Evolutionary conservation across 2,113 vertebrate species (phyloP).

Genomic region (Axis porcinus): DNA sequence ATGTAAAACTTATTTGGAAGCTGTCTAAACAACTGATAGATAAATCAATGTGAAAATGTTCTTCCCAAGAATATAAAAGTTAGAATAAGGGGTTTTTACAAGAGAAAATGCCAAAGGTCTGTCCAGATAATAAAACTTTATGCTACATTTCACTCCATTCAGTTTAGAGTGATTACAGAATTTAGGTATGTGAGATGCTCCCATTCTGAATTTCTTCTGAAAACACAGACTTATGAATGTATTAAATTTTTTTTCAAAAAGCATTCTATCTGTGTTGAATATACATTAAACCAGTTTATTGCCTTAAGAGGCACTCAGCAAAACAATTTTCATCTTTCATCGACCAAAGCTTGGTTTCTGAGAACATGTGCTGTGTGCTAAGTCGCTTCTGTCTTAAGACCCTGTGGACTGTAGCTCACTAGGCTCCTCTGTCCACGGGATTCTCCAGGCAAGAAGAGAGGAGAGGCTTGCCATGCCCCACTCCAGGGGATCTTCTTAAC

Average conservation of each 20-base stretch:
- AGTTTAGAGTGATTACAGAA: background rate
- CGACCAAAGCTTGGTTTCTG: background rate
- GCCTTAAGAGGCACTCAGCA: background rate
- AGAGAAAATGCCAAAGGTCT: background rate
- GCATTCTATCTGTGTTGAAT: background rate
- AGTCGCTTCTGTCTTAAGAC: background rate
- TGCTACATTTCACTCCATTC: background rate
- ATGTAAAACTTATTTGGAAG: conserved; percentile 2
- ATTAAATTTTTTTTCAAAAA: background rate
- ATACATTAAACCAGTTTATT: background rate
- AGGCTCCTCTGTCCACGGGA: background rate
- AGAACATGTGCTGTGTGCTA: background rate
- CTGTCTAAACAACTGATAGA: background rate
- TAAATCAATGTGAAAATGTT: conserved; percentile 1
- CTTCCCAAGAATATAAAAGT: background rate
- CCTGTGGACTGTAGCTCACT: background rate
- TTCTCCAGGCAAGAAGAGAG: background rate
- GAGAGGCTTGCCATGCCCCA: background rate
- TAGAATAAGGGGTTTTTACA: background rate
- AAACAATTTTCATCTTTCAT: background rate
- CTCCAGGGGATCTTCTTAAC: background rate
- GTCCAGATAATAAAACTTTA: background rate
- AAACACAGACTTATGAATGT: background rate
- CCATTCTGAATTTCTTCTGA: background rate
- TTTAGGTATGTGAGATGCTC: background rate